Conservation (phyloP, 2,888 invertebrate genomes). For the Hoplodrina blanda region DNA sequence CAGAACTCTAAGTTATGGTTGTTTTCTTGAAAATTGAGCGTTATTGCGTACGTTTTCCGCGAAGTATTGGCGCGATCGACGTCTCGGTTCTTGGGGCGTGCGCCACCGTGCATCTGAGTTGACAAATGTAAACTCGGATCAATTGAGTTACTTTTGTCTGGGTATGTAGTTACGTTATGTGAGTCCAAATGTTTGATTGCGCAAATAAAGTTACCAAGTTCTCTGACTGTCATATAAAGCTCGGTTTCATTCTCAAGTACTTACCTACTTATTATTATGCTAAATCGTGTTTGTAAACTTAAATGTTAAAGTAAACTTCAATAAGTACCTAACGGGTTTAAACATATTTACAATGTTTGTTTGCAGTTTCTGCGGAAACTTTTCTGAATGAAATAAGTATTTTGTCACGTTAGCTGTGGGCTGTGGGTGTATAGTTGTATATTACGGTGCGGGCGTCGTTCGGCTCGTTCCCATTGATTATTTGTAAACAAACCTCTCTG, state of each 20-base stretch:
- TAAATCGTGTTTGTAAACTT: conserved; percentile 40
- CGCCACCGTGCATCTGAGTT: conserved; percentile 68
- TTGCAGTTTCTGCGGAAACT: conserved; percentile 54
- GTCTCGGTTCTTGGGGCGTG: conserved; percentile 61
- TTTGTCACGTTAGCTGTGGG: conserved; percentile 49
- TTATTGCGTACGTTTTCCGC: conserved; percentile 84
- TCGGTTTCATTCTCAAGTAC: conserved; percentile 40
- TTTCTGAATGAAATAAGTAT: conserved; percentile 61
- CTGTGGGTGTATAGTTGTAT: conserved; percentile 48
- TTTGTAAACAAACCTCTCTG: conserved; percentile 78
- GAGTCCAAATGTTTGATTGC: conserved; percentile 51
- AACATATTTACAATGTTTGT: conserved; percentile 52
- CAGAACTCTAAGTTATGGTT: conserved; percentile 88
- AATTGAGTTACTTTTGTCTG: conserved; percentile 74
- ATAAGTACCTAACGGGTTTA: conserved; percentile 49
- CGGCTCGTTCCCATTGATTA: conserved; percentile 79
- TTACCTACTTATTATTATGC: conserved; percentile 22
- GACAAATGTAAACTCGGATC: conserved; percentile 80
- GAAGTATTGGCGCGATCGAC: conserved; percentile 72
- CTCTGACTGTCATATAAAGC: conserved; percentile 23
- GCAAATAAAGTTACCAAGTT: conserved; percentile 27
- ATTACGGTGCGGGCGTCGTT: conserved; percentile 48
- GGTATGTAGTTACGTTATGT: conserved; percentile 67
- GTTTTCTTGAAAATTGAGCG: conserved; percentile 89
- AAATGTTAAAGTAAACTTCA: conserved; percentile 44